Evolutionary conservation across 2,113 vertebrate genomes (phyloP).

Genomic region (Labrus mixtus): DNA sequence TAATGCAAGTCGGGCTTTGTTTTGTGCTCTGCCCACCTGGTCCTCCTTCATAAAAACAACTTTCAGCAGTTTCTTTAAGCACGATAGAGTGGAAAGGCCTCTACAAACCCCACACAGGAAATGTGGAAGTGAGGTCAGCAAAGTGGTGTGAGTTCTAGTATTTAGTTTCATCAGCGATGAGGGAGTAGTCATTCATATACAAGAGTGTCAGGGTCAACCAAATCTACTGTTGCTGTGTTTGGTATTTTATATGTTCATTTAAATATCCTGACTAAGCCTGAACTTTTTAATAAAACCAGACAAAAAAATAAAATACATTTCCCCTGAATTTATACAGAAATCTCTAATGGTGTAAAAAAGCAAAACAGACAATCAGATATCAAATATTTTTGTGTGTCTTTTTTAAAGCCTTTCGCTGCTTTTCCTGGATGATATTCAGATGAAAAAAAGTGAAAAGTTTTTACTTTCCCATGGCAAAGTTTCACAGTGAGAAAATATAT

Average conservation of each 20-base stretch:
- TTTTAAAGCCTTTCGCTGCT: no score
- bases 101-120: constrained; percentile 29
- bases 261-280: neutral
- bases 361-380: no score
- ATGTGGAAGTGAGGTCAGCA: constrained; percentile 70
- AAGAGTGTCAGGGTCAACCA: neutral
- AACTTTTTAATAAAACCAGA: no score
- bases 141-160: constrained; percentile 58
- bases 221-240: neutral
- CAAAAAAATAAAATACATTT: no score
- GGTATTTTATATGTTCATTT: neutral
- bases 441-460: no score
- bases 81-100: constrained; percentile 15
- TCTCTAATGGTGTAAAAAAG: no score
- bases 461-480: no score
- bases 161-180: constrained; percentile 58
- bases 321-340: no score
- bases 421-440: no score
- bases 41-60: constrained; percentile 23
- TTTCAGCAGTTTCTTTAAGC: constrained; percentile 16
- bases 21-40: constrained; percentile 8
- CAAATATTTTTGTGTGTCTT: no score
- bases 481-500: no score
- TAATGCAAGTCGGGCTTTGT: constrained; percentile 9
- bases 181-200: constrained; percentile 24